Base-by-base conservation (phyloP, 2,797 vertebrate species). In the Danio aesculapii region DNA sequence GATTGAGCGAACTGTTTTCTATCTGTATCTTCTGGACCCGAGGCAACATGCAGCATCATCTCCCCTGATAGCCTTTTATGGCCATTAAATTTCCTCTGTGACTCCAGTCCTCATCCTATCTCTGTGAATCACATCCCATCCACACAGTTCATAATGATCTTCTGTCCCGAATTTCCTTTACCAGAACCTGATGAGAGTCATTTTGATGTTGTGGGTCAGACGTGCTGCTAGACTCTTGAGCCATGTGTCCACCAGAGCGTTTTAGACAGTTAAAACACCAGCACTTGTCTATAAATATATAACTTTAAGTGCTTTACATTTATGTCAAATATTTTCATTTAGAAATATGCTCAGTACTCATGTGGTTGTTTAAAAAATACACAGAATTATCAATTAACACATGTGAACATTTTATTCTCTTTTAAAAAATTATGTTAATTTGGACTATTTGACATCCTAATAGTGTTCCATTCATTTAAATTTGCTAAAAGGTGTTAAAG, bases 51-150 rank as follows among this genome's bases (percentile, higher is more conserved):
- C 12, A 4, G 21, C 64, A 63, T 70, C 55, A 50, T 39, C 44
- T 77, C 43, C 66, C 21, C 19, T 77, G 52, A 77, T 68, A 67
- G 75, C 63, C 64, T 62, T 70, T 19, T 21, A 44, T 44, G n/a
- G n/a, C 57, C 57, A 62, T 79, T 79, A 16, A 10, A 52, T 62
- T 62, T 52, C 58, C 77, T 70, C 57, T 21, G 58, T 52, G 39
- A 43, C 66, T 62, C 53, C 63, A 57, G 14, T 14, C 5, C 10
- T 58, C 58, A 77, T 77, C 63, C 44, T 30, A 67, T 14, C 52
- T 41, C 50, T 9, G 47, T 41, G n/a, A 64, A 52, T 43, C 49
- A 14, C 74, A 50, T 17, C 30, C n/a, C 10, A 49, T 74, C 19
- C 30, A 19, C 12, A 8, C 19, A 30, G 30, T 44, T 17, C 11